Evolutionary conservation across 2,797 vertebrate species (phyloP).

Genomic region (Ateles fusciceps): DNA sequence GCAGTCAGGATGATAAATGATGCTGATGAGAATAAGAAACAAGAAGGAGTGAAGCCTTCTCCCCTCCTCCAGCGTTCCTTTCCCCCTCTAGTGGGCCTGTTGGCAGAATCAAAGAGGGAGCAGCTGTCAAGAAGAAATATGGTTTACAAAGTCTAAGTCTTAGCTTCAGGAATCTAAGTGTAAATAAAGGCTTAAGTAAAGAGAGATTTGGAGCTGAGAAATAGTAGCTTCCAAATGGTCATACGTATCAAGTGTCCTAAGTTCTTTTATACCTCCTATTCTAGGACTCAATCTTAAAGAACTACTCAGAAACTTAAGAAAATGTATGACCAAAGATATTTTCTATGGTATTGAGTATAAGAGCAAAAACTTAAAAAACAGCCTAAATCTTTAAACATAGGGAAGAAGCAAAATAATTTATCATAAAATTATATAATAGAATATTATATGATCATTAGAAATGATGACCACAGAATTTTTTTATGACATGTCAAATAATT

Average conservation of each 20-base stretch:
- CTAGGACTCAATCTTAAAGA: not conserved
- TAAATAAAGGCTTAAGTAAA: not conserved
- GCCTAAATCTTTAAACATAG: not conserved
- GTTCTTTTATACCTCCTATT: no score
- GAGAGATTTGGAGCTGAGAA: not conserved
- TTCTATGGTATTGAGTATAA: not conserved
- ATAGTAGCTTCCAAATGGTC: not conserved
- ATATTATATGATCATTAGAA: not conserved
- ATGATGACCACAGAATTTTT: not conserved
- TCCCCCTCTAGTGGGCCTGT: accelerated
- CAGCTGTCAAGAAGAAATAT: no score
- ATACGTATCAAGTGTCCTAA: not conserved
- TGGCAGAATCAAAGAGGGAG: not conserved
- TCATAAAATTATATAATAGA: not conserved
- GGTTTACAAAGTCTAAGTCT: not conserved
- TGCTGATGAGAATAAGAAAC: not conserved
- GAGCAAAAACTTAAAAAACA: not conserved
- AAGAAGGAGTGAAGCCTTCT: not conserved
- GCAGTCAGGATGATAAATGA: accelerated
- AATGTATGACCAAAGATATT: not conserved
- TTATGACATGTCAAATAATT: not conserved
- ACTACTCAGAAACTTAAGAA: not conserved
- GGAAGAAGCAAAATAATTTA: not conserved
- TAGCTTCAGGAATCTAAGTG: not conserved
- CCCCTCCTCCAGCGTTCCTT: not conserved